Base-by-base conservation (phyloP, 1,140 invertebrate genomes). In the Brachionus angularis region DNA sequence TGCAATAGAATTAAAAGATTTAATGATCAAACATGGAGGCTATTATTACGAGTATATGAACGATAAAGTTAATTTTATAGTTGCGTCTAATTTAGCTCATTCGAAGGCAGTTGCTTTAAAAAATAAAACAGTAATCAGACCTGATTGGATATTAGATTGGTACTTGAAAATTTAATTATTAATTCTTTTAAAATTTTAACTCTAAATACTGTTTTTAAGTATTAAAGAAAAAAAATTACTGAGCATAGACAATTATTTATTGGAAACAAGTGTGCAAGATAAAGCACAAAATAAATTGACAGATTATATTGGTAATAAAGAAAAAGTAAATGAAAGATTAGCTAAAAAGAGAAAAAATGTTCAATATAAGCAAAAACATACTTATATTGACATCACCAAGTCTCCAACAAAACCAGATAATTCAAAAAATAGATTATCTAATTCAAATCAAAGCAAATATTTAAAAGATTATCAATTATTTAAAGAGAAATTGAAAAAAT, bases 31-130 rank as follows among this genome's bases (percentile, higher is more conserved):
- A 23, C 31, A 67, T 25, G 62, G 62, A 1, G 62, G 62, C 0
- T 47, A 33, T 47, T 50, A 33, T 23, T 67, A 34, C 21, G 62
- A 67, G 16, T 67, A 67, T n/a, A 46, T 47, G 42, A 67, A 67
- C 31, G 62, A 67, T 12, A 25, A 27, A 33, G 62, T 67, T 36
- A 67, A 46, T 33, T 50, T 47, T 46, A 67, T 67, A n/a, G 31
- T 67, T 3, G 62, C 62, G 3, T 67, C 62, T 29, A 67, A 67
- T 67, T 29, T 67, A 5, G 62, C 62, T 14, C 47, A 67, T 47
- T 67, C 62, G 1, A 67, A 67, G 27, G 62, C 62, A 2, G 12
- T 67, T 12, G 62, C 62, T n/a, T 25, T 67, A 5, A 67, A 21
- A 67, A 67, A 67, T n/a, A 46, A 31, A 46, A 47, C 10, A 12